These are phyloP conservation scores for Neopipo cinnamomea DNA, from an alignment of 2,113 vertebrate genomes.

Conservation along the genomic window DNA sequence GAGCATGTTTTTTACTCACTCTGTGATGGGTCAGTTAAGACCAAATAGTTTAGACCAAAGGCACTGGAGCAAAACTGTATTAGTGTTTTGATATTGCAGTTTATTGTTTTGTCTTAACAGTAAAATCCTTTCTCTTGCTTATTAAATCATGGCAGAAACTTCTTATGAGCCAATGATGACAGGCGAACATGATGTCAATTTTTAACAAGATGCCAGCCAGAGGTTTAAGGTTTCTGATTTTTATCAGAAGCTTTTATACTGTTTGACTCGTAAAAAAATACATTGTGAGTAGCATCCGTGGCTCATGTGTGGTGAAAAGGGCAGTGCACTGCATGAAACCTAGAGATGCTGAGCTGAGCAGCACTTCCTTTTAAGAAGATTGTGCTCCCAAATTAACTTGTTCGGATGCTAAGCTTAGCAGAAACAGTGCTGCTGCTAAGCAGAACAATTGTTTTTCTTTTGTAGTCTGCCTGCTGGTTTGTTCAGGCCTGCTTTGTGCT, in stretches of 20 bases:
- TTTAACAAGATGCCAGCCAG: constrained; percentile 16
- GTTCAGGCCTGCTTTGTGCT: constrained; percentile 63
- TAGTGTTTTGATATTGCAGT: background rate
- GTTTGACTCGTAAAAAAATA: background rate
- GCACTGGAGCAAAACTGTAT: background rate
- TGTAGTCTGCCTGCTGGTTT: constrained; percentile 59
- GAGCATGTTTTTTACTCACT: background rate
- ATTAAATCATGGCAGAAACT: constrained; percentile 17
- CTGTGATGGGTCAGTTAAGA: background rate
- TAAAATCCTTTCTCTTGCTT: constrained; percentile 21
- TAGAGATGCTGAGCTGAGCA: constrained; percentile 45
- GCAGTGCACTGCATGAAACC: constrained; percentile 52
- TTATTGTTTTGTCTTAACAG: background rate
- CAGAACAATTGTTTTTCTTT: constrained; percentile 70
- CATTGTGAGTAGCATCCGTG: constrained; percentile 27
- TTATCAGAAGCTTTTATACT: background rate
- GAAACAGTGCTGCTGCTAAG: constrained; percentile 54
- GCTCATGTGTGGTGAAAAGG: constrained; percentile 49
- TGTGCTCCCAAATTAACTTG: constrained; percentile 77
- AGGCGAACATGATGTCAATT: background rate
- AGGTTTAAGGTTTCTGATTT: constrained; percentile 3
- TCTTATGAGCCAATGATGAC: background rate
- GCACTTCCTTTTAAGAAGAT: constrained; percentile 58
- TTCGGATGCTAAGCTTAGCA: constrained; percentile 70
- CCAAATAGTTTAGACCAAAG: background rate